A percentile compares a stretch with the other conserved stretches of the same genome.
These are phyloP conservation scores for Paedocypris sp. DNA, from an alignment of 2,113 vertebrate species.

Conservation along the genomic window DNA sequence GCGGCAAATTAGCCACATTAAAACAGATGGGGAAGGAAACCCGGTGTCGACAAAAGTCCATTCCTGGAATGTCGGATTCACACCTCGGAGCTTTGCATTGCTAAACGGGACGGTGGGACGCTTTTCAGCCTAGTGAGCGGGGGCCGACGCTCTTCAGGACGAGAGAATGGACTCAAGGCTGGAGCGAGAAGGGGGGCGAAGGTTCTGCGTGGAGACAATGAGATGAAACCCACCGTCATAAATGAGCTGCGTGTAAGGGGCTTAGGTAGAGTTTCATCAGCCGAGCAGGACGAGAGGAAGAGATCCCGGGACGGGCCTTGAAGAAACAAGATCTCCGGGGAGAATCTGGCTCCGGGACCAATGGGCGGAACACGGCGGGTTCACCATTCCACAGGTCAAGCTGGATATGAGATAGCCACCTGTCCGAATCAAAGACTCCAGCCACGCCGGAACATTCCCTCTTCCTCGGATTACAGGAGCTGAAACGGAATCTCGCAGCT, in stretches of 20 bases:
- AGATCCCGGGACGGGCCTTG: slow-evolving; percentile 49
- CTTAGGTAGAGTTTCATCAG: slow-evolving; percentile 73
- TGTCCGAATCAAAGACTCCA: slow-evolving; percentile 38
- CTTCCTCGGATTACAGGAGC: slow-evolving; percentile 28
- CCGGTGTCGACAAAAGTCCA: not conserved
- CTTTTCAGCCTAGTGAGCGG: slow-evolving; percentile 46
- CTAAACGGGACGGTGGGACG: slow-evolving; percentile 65
- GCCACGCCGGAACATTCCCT: slow-evolving; percentile 31
- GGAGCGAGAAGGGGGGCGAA: slow-evolving; percentile 29
- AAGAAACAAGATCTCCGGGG: slow-evolving; percentile 50
- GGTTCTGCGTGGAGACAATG: slow-evolving; percentile 73
- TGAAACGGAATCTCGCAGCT: not conserved
- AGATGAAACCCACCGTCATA: slow-evolving; percentile 76
- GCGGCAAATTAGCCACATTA: not conserved
- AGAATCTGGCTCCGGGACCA: slow-evolving; percentile 32
- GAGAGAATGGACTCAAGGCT: slow-evolving; percentile 16
- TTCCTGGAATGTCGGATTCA: too few relatives aligned
- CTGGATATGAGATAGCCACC: slow-evolving; percentile 42
- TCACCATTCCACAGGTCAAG: slow-evolving; percentile 33
- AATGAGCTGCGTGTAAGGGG: slow-evolving; percentile 74
- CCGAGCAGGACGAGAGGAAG: slow-evolving; percentile 44
- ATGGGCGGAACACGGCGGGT: slow-evolving; percentile 18
- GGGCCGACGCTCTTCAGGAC: slow-evolving; percentile 22
- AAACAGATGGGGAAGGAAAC: slow-evolving; percentile 19
- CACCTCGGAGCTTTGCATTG: slow-evolving; percentile 65